Base-by-base conservation (phyloP, 2,797 vertebrate genomes). In the Karalla daura region DNA sequence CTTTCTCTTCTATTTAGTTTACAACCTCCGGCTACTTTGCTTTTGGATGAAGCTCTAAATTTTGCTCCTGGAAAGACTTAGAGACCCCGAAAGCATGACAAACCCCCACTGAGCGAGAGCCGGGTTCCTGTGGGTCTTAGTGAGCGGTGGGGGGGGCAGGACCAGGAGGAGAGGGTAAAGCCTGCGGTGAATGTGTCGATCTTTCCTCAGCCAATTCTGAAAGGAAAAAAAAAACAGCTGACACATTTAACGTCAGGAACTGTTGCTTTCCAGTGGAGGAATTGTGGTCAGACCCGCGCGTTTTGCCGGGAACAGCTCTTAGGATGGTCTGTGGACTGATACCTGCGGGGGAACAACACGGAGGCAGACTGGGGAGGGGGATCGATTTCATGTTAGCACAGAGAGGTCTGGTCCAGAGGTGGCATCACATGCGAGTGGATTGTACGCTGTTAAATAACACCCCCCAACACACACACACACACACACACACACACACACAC, bases 201-300 rank as follows among this genome's bases (percentile, higher is more conserved):
- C 70, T 86, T 74, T 78, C 69, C 67, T 35, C 33, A 56, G 58
- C 35, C 58, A 51, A 52, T 49, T 47, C 72, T 63, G 60, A 70
- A 71, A 77, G n/a, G n/a, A n/a, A n/a, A n/a, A n/a, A n/a, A n/a
- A n/a, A n/a, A n/a, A n/a, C 70, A 56, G 37, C 54, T 56, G 61
- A 70, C 50, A 61, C 35, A 62, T 88, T 80, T 50, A 71, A 66
- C 72, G 58, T 67, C 63, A 59, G 63, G 1, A 3, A 37, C 44
- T 33, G 27, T 12, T 58, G 76, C 66, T 68, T 70, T 66, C 46
- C 41, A 68, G 18, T 32, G 20, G 1, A 68, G 54, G 62, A 86
- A 78, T 89, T 85, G 55, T 77, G 74, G 67, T 70, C 47, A 76
- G 56, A 78, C 79, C 70, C 72, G 46, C 70, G 58, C 63, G 46